A percentile compares a stretch with the other conserved stretches of the same genome.
Evolutionary conservation across 2,888 invertebrate genomes (phyloP).

Genomic region (Charanyca ferruginea): DNA sequence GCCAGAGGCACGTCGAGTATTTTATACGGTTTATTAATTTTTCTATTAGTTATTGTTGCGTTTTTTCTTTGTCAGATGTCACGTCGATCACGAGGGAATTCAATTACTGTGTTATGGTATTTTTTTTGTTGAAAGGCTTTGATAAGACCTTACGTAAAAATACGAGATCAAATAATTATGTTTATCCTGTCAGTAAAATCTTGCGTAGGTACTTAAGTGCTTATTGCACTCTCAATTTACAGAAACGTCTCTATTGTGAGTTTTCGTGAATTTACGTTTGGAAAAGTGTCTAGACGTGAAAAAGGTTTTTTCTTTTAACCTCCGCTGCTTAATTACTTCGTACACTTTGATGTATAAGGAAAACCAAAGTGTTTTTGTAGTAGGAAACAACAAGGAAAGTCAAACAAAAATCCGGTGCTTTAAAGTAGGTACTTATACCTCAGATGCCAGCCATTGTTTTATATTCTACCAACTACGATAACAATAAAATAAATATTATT

Average conservation of each 20-base stretch:
- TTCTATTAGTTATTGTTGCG: conserved; percentile 80
- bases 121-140: not conserved
- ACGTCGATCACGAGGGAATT: conserved; percentile 47
- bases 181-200: not conserved
- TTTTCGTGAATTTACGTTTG: not conserved
- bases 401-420: not conserved
- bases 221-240: not conserved
- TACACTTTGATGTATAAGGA: not conserved
- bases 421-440: no score
- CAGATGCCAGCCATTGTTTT: no score
- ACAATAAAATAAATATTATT: no score
- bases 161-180: not conserved
- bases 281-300: not conserved
- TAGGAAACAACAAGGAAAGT: not conserved
- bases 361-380: not conserved
- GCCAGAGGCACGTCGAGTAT: conserved; percentile 71
- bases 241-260: not conserved
- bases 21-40: conserved; percentile 83
- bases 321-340: not conserved
- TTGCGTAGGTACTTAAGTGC: no score
- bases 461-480: no score
- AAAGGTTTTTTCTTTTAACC: not conserved
- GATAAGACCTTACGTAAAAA: not conserved
- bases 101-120: conserved; percentile 24
- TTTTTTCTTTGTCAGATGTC: conserved; percentile 54